phyloP scores from a whole-genome alignment of 2,113 vertebrate species.

The Amazona guildingii region DNA sequence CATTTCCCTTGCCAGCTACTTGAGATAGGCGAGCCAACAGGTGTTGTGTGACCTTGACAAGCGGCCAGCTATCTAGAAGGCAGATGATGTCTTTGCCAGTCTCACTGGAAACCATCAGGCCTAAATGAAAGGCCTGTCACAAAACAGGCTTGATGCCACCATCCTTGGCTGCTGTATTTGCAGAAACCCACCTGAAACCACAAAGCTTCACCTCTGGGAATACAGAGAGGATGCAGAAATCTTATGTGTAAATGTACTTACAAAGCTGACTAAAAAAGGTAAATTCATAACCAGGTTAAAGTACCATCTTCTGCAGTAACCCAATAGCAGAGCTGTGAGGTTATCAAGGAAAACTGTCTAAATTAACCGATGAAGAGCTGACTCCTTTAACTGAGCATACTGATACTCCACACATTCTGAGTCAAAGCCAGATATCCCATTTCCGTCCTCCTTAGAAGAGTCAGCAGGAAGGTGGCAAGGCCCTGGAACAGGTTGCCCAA shows the following conservation, averaged over 20 bases:
- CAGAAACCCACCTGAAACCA: constrained; percentile 20
- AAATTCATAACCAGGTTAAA: neutral
- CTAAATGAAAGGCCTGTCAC: constrained; percentile 37
- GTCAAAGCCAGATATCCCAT: neutral
- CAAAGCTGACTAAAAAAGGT: neutral
- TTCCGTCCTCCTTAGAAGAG: neutral
- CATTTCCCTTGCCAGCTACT: neutral
- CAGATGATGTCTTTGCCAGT: constrained; percentile 23
- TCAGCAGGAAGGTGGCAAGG: neutral
- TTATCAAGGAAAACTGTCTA: neutral
- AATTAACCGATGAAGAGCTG: neutral
- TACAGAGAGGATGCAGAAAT: neutral
- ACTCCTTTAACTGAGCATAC: neutral
- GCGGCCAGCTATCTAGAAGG: neutral
- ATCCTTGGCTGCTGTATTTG: neutral
- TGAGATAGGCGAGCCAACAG: constrained; percentile 12
- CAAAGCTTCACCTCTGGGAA: neutral
- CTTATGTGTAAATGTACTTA: neutral
- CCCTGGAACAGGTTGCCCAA: neutral
- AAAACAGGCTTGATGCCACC: neutral
- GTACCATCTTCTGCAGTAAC: neutral
- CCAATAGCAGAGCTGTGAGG: neutral
- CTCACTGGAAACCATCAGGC: constrained; percentile 4
- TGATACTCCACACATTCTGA: neutral
- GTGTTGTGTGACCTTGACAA: constrained; percentile 26